Evolutionary conservation across 2,797 vertebrate species (phyloP), one percentile per base, ranked within the genome.

Genomic region (Natrix natrix): DNA sequence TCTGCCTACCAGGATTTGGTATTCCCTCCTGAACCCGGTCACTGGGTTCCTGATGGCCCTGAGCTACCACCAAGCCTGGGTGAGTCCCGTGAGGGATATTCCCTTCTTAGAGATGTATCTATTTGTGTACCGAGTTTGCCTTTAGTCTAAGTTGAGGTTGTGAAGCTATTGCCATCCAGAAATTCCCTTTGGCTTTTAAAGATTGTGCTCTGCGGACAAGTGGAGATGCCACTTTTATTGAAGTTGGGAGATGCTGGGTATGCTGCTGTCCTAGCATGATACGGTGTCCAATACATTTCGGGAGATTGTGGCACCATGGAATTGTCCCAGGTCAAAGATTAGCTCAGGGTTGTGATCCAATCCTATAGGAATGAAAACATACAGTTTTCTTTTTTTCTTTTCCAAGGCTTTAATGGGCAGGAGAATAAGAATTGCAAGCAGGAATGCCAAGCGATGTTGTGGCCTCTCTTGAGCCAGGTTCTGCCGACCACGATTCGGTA

Each of bases 271-370:
- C 48, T 5, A 48, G 48, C 48, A 48, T 48, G 48, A 48, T 5
- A 48, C 3, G 0, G 28, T 5, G 12, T n/a, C 28, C 63, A n/a
- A 14, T 66, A 11, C 28, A 66, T 4, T n/a, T n/a, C 0, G 1
- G 12, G 28, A 66, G 63, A 0, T 66, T n/a, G 28, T n/a, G 28
- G 28, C 28, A n/a, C 1, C 60, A 61, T 26, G 22, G 24, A 61
- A 57, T 61, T 24, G 60, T 61, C 60, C 61, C 11, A n/a, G 26
- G 61, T 14, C 12, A 66, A 66, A 0, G 0, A n/a, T n/a, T 66
- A 66, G 12, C 1, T 66, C 26, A 66, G 63, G 28, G 28, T n/a
- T 66, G 28, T 66, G 28, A n/a, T 66, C 63, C 63, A 66, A n/a
- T 63, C 61, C 26, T 63, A 12, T 28, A 28, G 3, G 26, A 63